Base-by-base conservation (phyloP, 1,140 invertebrate species). In the Agrypnia vestita region DNA sequence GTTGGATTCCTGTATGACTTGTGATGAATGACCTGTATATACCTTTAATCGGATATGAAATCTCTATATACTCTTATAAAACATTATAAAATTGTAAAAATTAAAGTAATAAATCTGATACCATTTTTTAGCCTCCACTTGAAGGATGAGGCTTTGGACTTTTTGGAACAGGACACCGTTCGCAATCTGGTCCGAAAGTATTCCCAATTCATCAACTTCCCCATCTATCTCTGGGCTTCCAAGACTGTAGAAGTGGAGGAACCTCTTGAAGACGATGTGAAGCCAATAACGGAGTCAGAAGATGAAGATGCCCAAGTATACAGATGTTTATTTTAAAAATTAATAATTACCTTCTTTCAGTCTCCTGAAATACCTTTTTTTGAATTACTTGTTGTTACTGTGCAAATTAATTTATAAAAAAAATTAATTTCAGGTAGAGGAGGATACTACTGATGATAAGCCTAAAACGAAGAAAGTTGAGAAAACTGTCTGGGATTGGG, bases 141-240 rank as follows among this genome's bases (percentile, higher is more conserved):
- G 85, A 99, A 99, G 89, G 97, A 99, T 84, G 98, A 99, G 90
- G 98, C 98, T 10, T 91, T 94, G 83, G 98, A 99, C 88, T 99
- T 96, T 90, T 88, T 99, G 79, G 97, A 99, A 88, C 91, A 96
- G 73, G 95, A 97, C 84, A 98, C 97, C 3, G 92, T 99, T 15
- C 95, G 94, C 83, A 93, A 94, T 81, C 90, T 99, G 6, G 95
- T 99, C 35, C 96, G 96, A 87, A 99, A 99, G 89, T 99, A 99
- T 88, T 99, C 97, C 0, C 98, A 99, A 90, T 99, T 99, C 88
- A 99, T 99, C 84, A 99, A 99, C 88, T 99, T 99, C 91, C 96
- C 97, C 17, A 99, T 99, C 85, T 97, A 97, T 87, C 87, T 99
- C 84, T 99, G 98, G 98, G 92, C 94, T 51, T 97, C 96, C 86